phyloP scores from a whole-genome alignment of 2,113 vertebrate genomes.

The Xiphophorus maculatus region DNA sequence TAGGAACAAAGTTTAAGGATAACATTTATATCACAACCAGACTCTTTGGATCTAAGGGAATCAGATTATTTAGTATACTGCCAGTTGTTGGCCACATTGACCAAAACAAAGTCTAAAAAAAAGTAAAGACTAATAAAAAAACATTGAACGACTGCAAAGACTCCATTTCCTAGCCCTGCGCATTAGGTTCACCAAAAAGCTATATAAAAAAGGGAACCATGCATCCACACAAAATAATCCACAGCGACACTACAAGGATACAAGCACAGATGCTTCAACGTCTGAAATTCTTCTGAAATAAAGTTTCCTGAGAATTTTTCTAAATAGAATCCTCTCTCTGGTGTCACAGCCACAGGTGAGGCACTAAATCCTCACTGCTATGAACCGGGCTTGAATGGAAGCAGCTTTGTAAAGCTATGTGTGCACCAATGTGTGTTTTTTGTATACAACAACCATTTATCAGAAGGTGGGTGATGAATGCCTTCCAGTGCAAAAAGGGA shows the following conservation, averaged over 20 bases:
- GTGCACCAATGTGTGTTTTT: constrained; percentile 37
- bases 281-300: constrained; percentile 6
- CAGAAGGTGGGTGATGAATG: constrained; percentile 56
- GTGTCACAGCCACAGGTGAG: constrained; percentile 20
- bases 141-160: neutral
- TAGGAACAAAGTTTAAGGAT: constrained; percentile 62
- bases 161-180: neutral
- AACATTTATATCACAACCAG: constrained; percentile 79
- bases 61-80: constrained; percentile 9
- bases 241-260: neutral
- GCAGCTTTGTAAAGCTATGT: constrained; percentile 19
- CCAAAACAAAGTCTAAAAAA: neutral
- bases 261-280: neutral
- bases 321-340: constrained; percentile 7
- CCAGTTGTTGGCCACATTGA: constrained; percentile 18
- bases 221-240: neutral
- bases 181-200: constrained; percentile 12
- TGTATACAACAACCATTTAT: constrained; percentile 59
- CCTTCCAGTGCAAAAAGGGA: constrained; percentile 31
- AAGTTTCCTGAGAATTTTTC: neutral
- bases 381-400: constrained; percentile 20
- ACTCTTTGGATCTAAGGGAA: constrained; percentile 37
- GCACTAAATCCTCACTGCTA: constrained; percentile 37
- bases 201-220: neutral
- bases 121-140: neutral